Conservation (phyloP, 2,888 invertebrate species). For the Beris chalybata region DNA sequence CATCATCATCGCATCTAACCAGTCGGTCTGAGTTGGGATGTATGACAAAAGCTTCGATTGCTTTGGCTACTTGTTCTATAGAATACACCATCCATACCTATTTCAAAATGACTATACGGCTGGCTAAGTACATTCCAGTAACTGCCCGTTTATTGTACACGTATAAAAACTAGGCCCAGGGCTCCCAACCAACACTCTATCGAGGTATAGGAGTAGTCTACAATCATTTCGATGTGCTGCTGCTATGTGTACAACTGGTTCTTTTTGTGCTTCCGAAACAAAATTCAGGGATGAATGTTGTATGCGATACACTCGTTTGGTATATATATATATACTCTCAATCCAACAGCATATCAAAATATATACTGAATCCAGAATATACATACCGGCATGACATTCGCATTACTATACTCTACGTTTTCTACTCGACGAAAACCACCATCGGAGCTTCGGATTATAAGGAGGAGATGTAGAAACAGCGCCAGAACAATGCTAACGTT, state of each 20-base stretch:
- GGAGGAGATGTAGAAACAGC: conserved; percentile 28
- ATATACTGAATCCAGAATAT: too few relatives aligned
- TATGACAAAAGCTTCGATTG: neutral
- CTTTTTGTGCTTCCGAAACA: conserved; percentile 30
- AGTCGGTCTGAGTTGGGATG: neutral
- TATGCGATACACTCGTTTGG: neutral
- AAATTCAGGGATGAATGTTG: conserved; percentile 26
- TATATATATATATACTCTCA: too few relatives aligned
- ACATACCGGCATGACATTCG: too few relatives aligned
- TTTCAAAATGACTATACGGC: conserved; percentile 23
- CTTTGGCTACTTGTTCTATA: conserved; percentile 17
- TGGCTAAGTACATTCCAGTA: conserved; percentile 30
- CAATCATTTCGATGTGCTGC: conserved; percentile 21
- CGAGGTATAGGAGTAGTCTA: conserved; percentile 2
- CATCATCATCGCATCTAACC: conserved; percentile 1
- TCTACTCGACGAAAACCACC: neutral
- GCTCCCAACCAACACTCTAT: conserved; percentile 12
- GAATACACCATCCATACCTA: conserved; percentile 9
- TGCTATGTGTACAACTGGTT: conserved; percentile 26
- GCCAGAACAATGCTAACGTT: conserved; percentile 50
- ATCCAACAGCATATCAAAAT: too few relatives aligned
- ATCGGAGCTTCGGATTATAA: conserved; percentile 18
- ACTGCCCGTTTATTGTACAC: conserved; percentile 25
- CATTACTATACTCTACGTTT: too few relatives aligned
- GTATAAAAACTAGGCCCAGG: conserved; percentile 27